phyloP scores from a whole-genome alignment of 2,888 invertebrate genomes.

The Pandemis cinnamomeana region DNA sequence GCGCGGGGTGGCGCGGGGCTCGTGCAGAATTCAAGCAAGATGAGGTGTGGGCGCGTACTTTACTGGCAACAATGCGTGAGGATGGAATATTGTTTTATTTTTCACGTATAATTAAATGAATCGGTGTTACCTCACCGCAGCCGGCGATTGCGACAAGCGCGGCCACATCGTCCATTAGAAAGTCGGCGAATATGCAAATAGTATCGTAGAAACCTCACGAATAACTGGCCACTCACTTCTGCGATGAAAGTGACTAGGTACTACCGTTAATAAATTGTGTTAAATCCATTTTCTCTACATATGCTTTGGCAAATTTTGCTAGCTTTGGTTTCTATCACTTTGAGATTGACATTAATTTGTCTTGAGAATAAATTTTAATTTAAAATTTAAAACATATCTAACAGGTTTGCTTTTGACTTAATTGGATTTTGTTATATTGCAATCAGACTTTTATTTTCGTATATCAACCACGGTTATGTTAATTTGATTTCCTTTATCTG shows the following conservation, averaged over 20 bases:
- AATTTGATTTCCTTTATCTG: not conserved
- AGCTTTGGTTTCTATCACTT: constrained; percentile 12
- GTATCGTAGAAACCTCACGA: constrained; percentile 84
- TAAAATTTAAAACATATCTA: not conserved
- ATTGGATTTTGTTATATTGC: not conserved
- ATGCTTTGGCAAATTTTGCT: constrained; percentile 64
- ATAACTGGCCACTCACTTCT: constrained; percentile 84
- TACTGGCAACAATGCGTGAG: constrained; percentile 71
- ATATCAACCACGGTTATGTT: not conserved
- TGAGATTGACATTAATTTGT: not conserved
- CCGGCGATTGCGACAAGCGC: constrained; percentile 81
- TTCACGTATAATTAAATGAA: constrained; percentile 78
- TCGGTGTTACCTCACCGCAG: constrained; percentile 80
- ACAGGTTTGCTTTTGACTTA: not conserved
- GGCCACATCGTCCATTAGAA: constrained; percentile 84
- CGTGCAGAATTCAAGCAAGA: constrained; percentile 65
- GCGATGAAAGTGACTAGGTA: constrained; percentile 80
- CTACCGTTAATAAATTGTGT: constrained; percentile 81
- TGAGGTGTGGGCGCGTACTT: constrained; percentile 58
- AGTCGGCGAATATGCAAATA: constrained; percentile 85
- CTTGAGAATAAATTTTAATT: not conserved
- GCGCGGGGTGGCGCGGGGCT: constrained; percentile 46
- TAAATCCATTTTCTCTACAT: constrained; percentile 74
- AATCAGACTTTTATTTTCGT: not conserved
- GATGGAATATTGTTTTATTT: constrained; percentile 69